Percentiles rank a stretch among this genome's conserved stretches.
Conservation (phyloP, 2,888 invertebrate genomes). For the Sycophila texana region DNA sequence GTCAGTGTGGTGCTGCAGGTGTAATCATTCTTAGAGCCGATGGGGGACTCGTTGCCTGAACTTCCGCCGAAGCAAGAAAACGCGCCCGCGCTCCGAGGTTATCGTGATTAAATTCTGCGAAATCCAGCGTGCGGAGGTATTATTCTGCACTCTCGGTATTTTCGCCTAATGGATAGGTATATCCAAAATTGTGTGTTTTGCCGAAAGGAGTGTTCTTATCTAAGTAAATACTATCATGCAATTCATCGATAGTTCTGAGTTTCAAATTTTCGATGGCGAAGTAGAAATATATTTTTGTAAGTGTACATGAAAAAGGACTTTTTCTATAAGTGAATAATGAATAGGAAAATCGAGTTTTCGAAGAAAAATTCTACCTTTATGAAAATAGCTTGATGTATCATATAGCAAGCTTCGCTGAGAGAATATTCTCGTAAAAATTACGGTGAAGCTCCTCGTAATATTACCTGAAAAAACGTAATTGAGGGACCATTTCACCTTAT, state of each 20-base stretch:
- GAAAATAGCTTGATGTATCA: too few relatives aligned
- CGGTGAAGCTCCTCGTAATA: too few relatives aligned
- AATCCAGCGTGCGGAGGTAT: neutral
- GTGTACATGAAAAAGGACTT: neutral
- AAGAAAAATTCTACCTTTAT: too few relatives aligned
- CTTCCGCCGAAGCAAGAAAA: constrained; percentile 17
- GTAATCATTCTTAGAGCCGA: constrained; percentile 49
- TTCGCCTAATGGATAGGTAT: too few relatives aligned
- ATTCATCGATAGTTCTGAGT: too few relatives aligned
- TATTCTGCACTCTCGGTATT: neutral
- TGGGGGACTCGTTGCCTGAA: constrained; percentile 33
- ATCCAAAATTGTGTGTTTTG: too few relatives aligned
- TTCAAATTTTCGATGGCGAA: neutral
- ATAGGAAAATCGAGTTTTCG: neutral
- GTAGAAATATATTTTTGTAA: neutral
- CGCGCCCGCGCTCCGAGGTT: neutral
- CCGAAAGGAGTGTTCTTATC: too few relatives aligned
- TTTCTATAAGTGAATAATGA: neutral
- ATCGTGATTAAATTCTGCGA: constrained; percentile 7
- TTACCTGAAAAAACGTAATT: too few relatives aligned
- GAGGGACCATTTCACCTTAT: too few relatives aligned
- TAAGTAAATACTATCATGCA: too few relatives aligned
- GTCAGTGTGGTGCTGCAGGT: neutral
- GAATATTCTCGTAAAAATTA: too few relatives aligned
- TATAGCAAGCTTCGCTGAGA: too few relatives aligned